Conservation (phyloP, 2,888 invertebrate species). For the Lasioglossum malachurum region DNA sequence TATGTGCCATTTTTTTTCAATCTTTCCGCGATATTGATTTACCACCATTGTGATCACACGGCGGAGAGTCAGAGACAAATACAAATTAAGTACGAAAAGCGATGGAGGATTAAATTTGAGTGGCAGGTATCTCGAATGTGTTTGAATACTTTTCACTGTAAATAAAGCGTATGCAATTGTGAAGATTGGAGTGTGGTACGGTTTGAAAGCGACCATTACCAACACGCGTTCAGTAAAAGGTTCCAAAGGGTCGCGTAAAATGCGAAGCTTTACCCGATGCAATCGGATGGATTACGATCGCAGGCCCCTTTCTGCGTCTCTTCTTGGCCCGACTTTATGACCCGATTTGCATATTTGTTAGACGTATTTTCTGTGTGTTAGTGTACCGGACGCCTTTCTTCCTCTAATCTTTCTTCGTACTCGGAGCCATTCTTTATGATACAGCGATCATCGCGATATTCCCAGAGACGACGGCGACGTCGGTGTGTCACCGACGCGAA, state of each 20-base stretch:
- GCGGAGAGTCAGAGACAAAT: not conserved
- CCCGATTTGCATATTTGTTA: slow-evolving; percentile 22
- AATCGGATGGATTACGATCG: slow-evolving; percentile 31
- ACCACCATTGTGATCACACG: not conserved
- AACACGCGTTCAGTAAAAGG: not conserved
- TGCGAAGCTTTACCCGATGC: not conserved
- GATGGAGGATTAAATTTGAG: not conserved
- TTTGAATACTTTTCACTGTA: not conserved
- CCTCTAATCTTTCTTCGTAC: slow-evolving; percentile 13
- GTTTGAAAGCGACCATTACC: not conserved
- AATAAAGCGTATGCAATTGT: not conserved
- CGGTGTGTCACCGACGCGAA: slow-evolving; percentile 53
- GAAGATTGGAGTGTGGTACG: not conserved
- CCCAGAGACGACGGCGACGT: slow-evolving; percentile 23
- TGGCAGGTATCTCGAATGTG: not conserved
- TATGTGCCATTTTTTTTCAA: not conserved
- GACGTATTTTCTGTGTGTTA: slow-evolving; percentile 5
- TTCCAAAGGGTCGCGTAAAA: slow-evolving; percentile 8
- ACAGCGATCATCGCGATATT: slow-evolving; percentile 4
- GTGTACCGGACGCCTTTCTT: slow-evolving; percentile 6
- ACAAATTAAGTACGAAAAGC: not conserved
- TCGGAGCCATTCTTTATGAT: slow-evolving; percentile 24
- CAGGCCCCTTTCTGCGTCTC: slow-evolving; percentile 15
- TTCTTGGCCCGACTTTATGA: slow-evolving; percentile 22
- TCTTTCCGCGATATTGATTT: not conserved